Conservation (phyloP, 2,113 vertebrate species). For the Microtus richardsoni region DNA sequence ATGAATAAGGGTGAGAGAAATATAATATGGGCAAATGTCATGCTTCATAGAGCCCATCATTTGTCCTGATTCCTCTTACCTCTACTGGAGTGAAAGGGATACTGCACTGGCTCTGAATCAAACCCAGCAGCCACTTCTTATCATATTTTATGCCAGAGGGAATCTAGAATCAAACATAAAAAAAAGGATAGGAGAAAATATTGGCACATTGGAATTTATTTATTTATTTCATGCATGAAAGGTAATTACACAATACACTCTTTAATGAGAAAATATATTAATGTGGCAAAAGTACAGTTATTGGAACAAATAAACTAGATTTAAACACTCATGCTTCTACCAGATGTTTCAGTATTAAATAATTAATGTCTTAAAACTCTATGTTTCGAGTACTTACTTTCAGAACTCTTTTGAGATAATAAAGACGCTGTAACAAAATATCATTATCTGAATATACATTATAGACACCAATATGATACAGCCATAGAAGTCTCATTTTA, state of each 20-base stretch:
- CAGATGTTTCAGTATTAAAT: slow-evolving; percentile 64
- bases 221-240: slow-evolving; percentile 65
- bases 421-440: slow-evolving; percentile 73
- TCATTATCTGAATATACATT: slow-evolving; percentile 75
- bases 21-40: slow-evolving; percentile 70
- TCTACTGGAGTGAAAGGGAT: slow-evolving; percentile 88
- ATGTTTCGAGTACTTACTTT: slow-evolving; percentile 42
- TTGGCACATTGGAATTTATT: neutral
- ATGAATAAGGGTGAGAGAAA: slow-evolving; percentile 80
- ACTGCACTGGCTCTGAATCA: slow-evolving; percentile 86
- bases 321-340: slow-evolving; percentile 46
- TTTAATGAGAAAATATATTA: slow-evolving; percentile 71
- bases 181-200: neutral
- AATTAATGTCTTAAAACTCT: slow-evolving; percentile 64
- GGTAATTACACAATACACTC: slow-evolving; percentile 57
- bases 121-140: slow-evolving; percentile 88
- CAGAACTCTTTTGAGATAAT: slow-evolving; percentile 50
- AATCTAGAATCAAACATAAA: slow-evolving; percentile 76
- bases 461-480: slow-evolving; percentile 66
- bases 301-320: slow-evolving; percentile 62
- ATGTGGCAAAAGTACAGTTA: slow-evolving; percentile 71
- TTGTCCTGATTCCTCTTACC: slow-evolving; percentile 79
- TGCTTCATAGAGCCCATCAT: neutral
- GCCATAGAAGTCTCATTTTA: slow-evolving; percentile 57
- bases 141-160: slow-evolving; percentile 90